Base-by-base conservation (phyloP, 2,797 vertebrate species). In the Chromis chromis region DNA sequence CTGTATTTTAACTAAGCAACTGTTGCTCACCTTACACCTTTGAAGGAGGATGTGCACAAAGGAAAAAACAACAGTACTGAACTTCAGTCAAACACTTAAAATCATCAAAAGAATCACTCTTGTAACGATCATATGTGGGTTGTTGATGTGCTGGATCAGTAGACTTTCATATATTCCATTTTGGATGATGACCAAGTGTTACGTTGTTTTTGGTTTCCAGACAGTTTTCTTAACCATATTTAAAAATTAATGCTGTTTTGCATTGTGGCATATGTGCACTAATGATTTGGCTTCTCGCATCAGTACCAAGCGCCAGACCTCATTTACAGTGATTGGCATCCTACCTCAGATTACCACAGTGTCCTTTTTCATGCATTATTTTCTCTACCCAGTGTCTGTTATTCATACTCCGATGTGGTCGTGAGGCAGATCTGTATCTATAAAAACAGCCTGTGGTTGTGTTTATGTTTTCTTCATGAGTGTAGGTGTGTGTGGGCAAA, bases 401-500 rank as follows among this genome's bases (percentile, higher is more conserved):
- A 58, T 39, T 27, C 55, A 25, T 63, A 13, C n/a, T 49, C 36
- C 40, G 33, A 33, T 10, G 12, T 19, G 19, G 12, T 49, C 56
- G 10, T 59, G 25, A 31, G 17, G n/a, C 49, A 48, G n/a, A 14
- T 27, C 13, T 46, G 6, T 21, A 5, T 63, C 44, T 33, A 21
- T 11, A 48, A 6, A 33, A 39, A 42, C 40, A 21, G 6, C 39
- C n/a, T 14, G 24, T 31, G 33, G 40, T 53, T 73, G 49, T 70
- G 62, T 68, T 61, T 63, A 72, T 55, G 17, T 60, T 73, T 36
- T 25, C 48, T 13, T 1, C 1, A 9, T 46, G 10, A 40, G 22
- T 70, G 65, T 73, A 33, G 49, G 55, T 46, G 11, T 57, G 7
- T 42, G 48, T 21, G 39, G 54, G 48, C 68, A 56, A 61, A 69